Evolutionary conservation across 2,888 invertebrate species (phyloP).

Genomic region (Cantharis nigra): DNA sequence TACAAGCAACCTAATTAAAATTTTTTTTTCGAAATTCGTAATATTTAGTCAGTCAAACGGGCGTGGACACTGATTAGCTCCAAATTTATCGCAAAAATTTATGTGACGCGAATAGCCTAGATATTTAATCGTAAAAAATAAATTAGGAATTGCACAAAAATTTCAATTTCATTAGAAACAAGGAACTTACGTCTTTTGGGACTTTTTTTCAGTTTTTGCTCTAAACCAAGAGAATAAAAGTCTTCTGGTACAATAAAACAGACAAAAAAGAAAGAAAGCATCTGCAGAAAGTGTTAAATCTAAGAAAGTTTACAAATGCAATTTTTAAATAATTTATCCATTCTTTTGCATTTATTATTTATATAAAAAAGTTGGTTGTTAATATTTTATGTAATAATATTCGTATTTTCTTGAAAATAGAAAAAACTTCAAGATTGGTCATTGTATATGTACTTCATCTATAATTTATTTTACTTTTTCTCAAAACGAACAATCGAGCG

Average conservation of each 20-base stretch:
- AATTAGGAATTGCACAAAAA: background rate
- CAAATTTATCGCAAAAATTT: background rate
- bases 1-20: background rate
- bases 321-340: background rate
- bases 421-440: background rate
- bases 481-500: background rate
- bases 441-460: background rate
- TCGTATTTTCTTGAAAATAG: background rate
- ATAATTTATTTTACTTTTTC: background rate
- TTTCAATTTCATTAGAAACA: background rate
- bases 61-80: background rate
- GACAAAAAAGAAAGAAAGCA: background rate
- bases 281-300: background rate
- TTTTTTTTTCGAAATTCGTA: background rate
- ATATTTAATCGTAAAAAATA: background rate
- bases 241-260: background rate
- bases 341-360: background rate
- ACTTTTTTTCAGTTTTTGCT: background rate
- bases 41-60: background rate
- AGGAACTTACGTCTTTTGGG: background rate
- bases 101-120: background rate
- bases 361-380: background rate
- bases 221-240: background rate
- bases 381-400: background rate
- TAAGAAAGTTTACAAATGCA: background rate